These are phyloP conservation scores for Malurus elegans DNA, from an alignment of 2,113 vertebrate species.

Conservation along the genomic window DNA sequence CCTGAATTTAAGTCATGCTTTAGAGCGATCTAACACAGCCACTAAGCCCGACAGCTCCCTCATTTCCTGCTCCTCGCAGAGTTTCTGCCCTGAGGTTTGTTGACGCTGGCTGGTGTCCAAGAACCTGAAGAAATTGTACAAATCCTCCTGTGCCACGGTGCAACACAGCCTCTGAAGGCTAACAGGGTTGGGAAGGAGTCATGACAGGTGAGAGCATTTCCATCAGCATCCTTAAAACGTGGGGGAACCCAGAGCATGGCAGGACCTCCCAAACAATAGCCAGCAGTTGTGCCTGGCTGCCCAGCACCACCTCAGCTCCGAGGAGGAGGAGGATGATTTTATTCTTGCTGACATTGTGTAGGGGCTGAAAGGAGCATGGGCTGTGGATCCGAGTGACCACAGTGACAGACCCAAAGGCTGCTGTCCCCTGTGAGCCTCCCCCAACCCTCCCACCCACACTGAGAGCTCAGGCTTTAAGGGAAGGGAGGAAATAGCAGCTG, in stretches of 20 bases:
- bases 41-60: background rate
- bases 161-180: background rate
- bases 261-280: background rate
- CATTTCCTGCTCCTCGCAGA: background rate
- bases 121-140: background rate
- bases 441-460: fast-evolving
- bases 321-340: background rate
- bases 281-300: background rate
- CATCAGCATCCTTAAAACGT: fast-evolving
- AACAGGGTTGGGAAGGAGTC: background rate
- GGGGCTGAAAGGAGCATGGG: background rate
- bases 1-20: background rate
- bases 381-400: fast-evolving
- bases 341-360: background rate
- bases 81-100: slow-evolving; percentile 23
- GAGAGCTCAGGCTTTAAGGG: background rate
- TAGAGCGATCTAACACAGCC: background rate
- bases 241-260: background rate
- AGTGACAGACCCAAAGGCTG: background rate
- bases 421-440: fast-evolving
- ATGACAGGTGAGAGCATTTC: background rate
- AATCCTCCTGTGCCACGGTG: background rate
- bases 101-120: background rate
- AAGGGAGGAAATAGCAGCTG: background rate
- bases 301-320: background rate